A percentile compares a stretch with the other conserved stretches of the same genome.
phyloP scores from a whole-genome alignment of 2,888 invertebrate species.

The Sinodicranocentrus sp. region DNA sequence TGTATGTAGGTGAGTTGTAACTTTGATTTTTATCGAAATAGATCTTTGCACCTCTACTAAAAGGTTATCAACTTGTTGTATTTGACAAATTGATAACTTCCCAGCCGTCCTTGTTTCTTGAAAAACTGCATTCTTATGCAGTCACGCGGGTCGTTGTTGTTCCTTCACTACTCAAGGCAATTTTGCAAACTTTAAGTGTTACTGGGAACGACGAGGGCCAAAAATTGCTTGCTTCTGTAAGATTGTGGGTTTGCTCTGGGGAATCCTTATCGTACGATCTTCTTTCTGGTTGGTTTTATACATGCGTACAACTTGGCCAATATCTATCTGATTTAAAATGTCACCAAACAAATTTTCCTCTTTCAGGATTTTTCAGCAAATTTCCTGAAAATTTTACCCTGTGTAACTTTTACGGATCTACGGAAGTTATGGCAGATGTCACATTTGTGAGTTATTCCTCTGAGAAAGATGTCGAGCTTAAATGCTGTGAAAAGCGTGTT shows the following conservation, averaged over 20 bases:
- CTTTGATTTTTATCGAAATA: slow-evolving; percentile 80
- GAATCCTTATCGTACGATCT: slow-evolving; percentile 80
- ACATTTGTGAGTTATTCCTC: slow-evolving; percentile 86
- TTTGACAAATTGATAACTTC: slow-evolving; percentile 83
- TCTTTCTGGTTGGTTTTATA: slow-evolving; percentile 80
- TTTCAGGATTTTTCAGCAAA: slow-evolving; percentile 82
- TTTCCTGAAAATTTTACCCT: slow-evolving; percentile 82
- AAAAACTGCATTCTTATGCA: slow-evolving; percentile 33
- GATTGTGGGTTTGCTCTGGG: slow-evolving; percentile 93
- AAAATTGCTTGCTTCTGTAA: slow-evolving; percentile 81
- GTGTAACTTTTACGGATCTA: slow-evolving; percentile 92
- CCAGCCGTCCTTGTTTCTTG: slow-evolving; percentile 64
- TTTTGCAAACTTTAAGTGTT: slow-evolving; percentile 63
- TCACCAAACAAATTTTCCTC: not conserved
- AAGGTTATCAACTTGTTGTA: slow-evolving; percentile 85
- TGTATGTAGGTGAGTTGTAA: too few species aligned
- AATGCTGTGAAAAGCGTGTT: slow-evolving; percentile 82
- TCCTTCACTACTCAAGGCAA: slow-evolving; percentile 84
- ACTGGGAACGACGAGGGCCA: slow-evolving; percentile 34
- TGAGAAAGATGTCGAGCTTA: slow-evolving; percentile 80
- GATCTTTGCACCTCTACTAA: slow-evolving; percentile 92
- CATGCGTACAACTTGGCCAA: not conserved
- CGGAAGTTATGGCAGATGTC: slow-evolving; percentile 95
- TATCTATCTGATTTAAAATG: not conserved
- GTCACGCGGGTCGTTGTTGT: slow-evolving; percentile 86